Base-by-base conservation (phyloP, 1,140 invertebrate species). In the Lasioglossum baleicum region DNA sequence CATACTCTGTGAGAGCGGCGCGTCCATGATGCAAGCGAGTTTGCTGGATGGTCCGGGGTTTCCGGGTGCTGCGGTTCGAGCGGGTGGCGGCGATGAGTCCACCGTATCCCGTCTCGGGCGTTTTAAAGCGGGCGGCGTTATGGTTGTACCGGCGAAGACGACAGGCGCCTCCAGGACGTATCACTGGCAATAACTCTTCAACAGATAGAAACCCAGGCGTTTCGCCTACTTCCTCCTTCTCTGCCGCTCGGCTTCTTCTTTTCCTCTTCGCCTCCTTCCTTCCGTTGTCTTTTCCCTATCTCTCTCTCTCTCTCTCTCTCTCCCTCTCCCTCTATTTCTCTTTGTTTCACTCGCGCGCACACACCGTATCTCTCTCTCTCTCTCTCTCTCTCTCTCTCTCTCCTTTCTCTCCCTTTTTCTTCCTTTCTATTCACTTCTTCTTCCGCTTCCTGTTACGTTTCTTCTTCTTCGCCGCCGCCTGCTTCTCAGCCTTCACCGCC, bases 1-100 rank as follows among this genome's bases (percentile, higher is more conserved):
- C 96, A 97, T 97, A 94, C 97, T 97, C 94, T 98, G 97, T 83
- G 95, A 96, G 80, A 96, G 93, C 87, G 95, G 94, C 83, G 94
- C 94, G 86, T 95, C 94, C 90, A 95, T 94, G 89, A 94, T 91
- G 93, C 93, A 91, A 87, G 88, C 85, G 67, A 90, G 87, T 87
- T 92, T 90, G 90, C 84, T 88, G 82, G 90, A 91, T 83, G 91
- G 90, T 90, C 91, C 91, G 91, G 89, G 88, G 82, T 90, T 90
- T 83, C 88, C 88, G 88, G 88, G 80, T 61, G 87, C 87, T 86
- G 89, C 91, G 83, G 90, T 91, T 81, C 90, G 90, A 90, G 91
- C 90, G 90, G 92, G 91, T 91, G 92, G 91, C 91, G 92, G 91
- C 81, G 92, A 92, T 83, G 92, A 91, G 82, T 92, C 91, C 92